These are phyloP conservation scores for Labeo catla DNA, from an alignment of 2,113 vertebrate species.

Conservation along the genomic window DNA sequence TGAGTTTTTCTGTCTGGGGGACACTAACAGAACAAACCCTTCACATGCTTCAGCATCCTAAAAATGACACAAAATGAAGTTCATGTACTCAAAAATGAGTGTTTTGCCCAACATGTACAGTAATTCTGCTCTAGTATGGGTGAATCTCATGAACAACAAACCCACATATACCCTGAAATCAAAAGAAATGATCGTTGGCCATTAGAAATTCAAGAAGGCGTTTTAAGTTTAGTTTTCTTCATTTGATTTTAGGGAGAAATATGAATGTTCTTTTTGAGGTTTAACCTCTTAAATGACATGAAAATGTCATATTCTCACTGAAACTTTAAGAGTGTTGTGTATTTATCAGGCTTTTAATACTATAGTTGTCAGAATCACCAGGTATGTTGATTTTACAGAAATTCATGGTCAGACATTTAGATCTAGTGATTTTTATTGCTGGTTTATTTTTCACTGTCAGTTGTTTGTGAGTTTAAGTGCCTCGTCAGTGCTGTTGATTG, in stretches of 20 bases:
- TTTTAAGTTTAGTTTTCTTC: not conserved
- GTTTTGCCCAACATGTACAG: not conserved
- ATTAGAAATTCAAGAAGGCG: not conserved
- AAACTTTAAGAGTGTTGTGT: not conserved
- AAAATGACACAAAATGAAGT: not conserved
- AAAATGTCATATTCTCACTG: not conserved
- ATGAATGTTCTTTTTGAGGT: not conserved
- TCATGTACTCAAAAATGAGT: not conserved
- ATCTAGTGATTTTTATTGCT: not conserved
- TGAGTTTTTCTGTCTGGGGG: not conserved
- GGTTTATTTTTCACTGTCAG: not conserved
- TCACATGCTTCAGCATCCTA: not conserved
- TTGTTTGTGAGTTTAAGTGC: not conserved
- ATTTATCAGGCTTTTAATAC: not conserved
- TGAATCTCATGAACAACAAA: not conserved
- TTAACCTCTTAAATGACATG: not conserved
- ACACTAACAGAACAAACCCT: not conserved
- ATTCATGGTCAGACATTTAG: not conserved
- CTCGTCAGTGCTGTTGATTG: not conserved
- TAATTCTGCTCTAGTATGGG: not conserved
- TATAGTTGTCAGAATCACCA: conserved; percentile 45
- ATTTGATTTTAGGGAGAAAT: not conserved
- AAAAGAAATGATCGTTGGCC: not conserved
- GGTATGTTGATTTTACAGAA: conserved; percentile 36
- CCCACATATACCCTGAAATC: not conserved